Evolutionary conservation across 2,113 vertebrate species (phyloP).

Genomic region (Pongo pygmaeus): DNA sequence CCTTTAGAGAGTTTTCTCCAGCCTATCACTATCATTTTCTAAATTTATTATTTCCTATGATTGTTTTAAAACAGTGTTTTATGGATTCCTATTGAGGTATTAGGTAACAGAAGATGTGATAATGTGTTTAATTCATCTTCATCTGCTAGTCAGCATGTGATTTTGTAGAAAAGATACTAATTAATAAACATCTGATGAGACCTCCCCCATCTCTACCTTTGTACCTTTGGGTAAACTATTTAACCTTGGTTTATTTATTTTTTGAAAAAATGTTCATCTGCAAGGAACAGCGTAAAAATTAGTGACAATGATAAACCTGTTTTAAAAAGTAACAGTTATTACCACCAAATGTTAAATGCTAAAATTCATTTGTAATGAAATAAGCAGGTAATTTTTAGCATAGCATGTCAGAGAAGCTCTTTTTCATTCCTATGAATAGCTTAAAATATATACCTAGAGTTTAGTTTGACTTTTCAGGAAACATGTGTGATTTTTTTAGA

Average conservation of each 20-base stretch:
- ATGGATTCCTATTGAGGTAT: background rate
- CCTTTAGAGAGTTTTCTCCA: background rate
- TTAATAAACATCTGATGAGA: conserved; percentile 21
- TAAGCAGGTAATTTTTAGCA: background rate
- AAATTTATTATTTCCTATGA: background rate
- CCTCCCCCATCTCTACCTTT: background rate
- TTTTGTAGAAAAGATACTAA: conserved; percentile 21
- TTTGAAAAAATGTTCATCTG: background rate
- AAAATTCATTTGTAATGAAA: background rate
- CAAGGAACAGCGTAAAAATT: conserved; percentile 14
- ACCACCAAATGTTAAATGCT: background rate
- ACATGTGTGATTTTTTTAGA: background rate
- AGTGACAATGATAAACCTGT: background rate
- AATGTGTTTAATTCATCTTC: background rate
- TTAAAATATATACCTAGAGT: background rate
- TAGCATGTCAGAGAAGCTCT: background rate
- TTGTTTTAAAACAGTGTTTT: background rate
- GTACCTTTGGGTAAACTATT: background rate
- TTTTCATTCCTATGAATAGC: background rate
- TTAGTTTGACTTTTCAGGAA: conserved; percentile 9
- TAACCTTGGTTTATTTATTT: background rate
- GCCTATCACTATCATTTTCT: background rate
- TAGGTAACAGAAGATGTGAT: background rate
- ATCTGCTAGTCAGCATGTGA: background rate
- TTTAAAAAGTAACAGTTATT: conserved; percentile 34